A percentile compares a stretch with the other conserved stretches of the same genome.
Evolutionary conservation across 1,140 invertebrate species (phyloP).

Genomic region (Sminthurides bifidus): DNA sequence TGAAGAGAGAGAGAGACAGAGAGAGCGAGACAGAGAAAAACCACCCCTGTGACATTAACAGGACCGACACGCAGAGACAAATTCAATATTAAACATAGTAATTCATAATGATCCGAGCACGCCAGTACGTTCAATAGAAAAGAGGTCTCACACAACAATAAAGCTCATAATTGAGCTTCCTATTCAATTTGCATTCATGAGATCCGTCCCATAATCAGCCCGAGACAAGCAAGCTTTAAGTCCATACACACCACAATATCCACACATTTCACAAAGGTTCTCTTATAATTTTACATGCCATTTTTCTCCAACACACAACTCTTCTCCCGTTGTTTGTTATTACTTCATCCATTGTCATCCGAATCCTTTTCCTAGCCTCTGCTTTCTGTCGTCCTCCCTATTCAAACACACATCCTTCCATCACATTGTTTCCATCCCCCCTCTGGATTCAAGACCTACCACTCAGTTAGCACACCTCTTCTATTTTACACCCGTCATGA

Average conservation of each 20-base stretch:
- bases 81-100: slow-evolving; percentile 10
- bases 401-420: not conserved
- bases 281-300: no score
- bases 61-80: slow-evolving; percentile 6
- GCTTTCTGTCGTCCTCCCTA: not conserved
- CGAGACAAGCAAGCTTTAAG: no score
- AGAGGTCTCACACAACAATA: slow-evolving; percentile 14
- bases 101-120: slow-evolving; percentile 12
- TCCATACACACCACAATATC: not conserved
- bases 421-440: no score
- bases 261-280: slow-evolving; percentile 1
- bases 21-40: not conserved
- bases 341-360: slow-evolving; percentile 12
- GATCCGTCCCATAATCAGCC: not conserved
- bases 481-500: no score
- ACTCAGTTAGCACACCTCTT: no score
- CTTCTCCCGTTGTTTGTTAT: no score
- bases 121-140: slow-evolving; percentile 7
- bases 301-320: no score
- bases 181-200: slow-evolving; percentile 6
- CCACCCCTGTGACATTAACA: not conserved
- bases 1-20: slow-evolving; percentile 4
- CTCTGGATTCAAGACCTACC: no score
- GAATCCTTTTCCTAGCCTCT: slow-evolving; percentile 5
- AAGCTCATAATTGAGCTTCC: slow-evolving; percentile 6